Conservation (phyloP, 2,888 invertebrate genomes). For the Drosophila planitibia region DNA sequence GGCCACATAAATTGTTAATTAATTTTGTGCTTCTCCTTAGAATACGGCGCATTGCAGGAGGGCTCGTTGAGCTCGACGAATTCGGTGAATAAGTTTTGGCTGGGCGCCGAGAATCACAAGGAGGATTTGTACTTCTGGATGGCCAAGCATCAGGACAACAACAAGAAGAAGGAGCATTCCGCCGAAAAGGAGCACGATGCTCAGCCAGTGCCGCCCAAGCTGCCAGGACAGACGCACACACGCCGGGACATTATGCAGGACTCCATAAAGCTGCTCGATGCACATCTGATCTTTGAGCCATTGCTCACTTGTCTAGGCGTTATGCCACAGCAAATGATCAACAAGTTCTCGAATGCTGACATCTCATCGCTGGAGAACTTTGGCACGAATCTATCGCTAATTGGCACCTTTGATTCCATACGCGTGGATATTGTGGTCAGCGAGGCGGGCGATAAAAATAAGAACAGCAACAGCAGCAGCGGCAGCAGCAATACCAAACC, state of each 20-base stretch:
- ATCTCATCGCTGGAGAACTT: constrained; percentile 93
- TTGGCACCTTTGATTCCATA: constrained; percentile 94
- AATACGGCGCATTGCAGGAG: constrained; percentile 91
- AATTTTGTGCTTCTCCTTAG: constrained; percentile 82
- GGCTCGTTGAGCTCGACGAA: constrained; percentile 89
- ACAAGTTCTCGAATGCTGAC: constrained; percentile 85
- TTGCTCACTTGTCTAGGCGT: constrained; percentile 95
- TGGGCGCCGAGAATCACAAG: constrained; percentile 87
- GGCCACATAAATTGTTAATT: background rate
- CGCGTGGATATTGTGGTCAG: constrained; percentile 98
- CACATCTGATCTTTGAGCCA: constrained; percentile 97
- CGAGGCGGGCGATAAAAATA: constrained; percentile 89
- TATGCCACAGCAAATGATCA: constrained; percentile 93
- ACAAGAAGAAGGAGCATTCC: constrained; percentile 80
- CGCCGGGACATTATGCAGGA: constrained; percentile 92
- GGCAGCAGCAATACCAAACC: constrained; percentile 16
- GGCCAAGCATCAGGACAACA: constrained; percentile 92
- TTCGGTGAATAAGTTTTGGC: constrained; percentile 84
- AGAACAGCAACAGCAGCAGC: constrained; percentile 52
- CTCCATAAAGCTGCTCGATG: constrained; percentile 93
- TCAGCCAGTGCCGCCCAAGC: constrained; percentile 86
- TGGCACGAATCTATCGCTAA: constrained; percentile 93
- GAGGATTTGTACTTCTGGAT: constrained; percentile 98
- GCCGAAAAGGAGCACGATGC: constrained; percentile 86
- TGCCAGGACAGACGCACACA: constrained; percentile 85